Evolutionary conservation across 2,113 vertebrate genomes (phyloP).

Genomic region (Ciconia boyciana): DNA sequence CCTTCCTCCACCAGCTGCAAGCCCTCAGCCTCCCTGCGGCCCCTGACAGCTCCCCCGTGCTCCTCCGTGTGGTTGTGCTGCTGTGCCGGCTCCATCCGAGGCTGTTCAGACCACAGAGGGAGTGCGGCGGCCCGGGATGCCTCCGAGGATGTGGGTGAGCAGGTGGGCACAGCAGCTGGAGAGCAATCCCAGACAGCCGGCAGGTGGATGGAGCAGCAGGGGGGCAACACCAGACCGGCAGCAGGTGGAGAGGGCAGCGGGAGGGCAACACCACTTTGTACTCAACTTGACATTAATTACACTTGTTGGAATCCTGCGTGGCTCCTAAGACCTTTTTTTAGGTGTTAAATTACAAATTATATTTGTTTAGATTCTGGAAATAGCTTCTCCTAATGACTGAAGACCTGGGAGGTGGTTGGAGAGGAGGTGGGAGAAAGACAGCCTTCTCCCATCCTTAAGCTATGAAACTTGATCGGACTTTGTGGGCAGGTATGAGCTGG

Average conservation of each 20-base stretch:
- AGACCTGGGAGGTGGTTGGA: neutral
- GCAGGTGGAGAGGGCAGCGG: slow-evolving; percentile 33
- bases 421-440: neutral
- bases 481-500: neutral
- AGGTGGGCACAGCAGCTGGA: slow-evolving; percentile 33
- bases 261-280: slow-evolving; percentile 17
- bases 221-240: neutral
- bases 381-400: neutral
- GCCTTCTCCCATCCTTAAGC: neutral
- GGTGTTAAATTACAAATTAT: neutral
- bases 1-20: neutral
- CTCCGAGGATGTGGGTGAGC: neutral
- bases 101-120: fast-evolving
- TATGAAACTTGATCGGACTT: neutral
- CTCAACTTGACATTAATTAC: slow-evolving; percentile 42
- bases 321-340: neutral
- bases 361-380: neutral
- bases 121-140: fast-evolving
- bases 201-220: slow-evolving; percentile 36
- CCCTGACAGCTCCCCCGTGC: fast-evolving
- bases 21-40: too few species aligned
- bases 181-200: neutral
- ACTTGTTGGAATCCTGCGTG: neutral
- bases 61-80: fast-evolving
- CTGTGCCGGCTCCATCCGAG: fast-evolving